Base-by-base conservation (phyloP, 1,140 invertebrate species). In the Patella vulgata region DNA sequence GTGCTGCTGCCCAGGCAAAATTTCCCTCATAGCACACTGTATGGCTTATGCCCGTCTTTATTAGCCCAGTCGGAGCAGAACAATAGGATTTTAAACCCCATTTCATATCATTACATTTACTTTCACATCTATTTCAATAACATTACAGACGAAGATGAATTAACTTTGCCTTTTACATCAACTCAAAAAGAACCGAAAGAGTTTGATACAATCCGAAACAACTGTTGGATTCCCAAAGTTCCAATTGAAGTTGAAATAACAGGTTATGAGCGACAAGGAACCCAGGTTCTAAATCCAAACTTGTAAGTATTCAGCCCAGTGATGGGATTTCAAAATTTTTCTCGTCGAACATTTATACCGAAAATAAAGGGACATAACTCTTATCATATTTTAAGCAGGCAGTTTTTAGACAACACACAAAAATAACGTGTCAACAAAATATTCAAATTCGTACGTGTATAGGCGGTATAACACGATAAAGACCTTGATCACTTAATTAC, bases 271-370 rank as follows among this genome's bases (percentile, higher is more conserved):
- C 86, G 91, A 51, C 92, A 90, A 71, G 87, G 91, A 1, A 92
- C 92, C 27, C 91, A 94, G 86, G 86, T 93, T 36, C 83, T 94
- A 1, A 94, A 93, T 84, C 92, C 93, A 51, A 93, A 94, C 87
- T 85, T 94, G 82, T 85, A 71, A 76, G 79, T 71, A 51, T 48
- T 31, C 14, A n/a, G n/a, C n/a, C n/a, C n/a, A n/a, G n/a, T n/a
- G n/a, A n/a, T n/a, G n/a, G n/a, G n/a, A n/a, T n/a, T n/a, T n/a
- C n/a, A n/a, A n/a, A n/a, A n/a, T n/a, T n/a, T n/a, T n/a, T n/a
- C n/a, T n/a, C n/a, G n/a, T n/a, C n/a, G n/a, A n/a, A n/a, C n/a
- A n/a, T n/a, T n/a, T n/a, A n/a, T n/a, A n/a, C n/a, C n/a, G n/a
- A n/a, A n/a, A n/a, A n/a, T n/a, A n/a, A n/a, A n/a, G n/a, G n/a